These are phyloP conservation scores for Masnerella sp. DNA, from an alignment of 2,888 invertebrate genomes.

Conservation along the genomic window DNA sequence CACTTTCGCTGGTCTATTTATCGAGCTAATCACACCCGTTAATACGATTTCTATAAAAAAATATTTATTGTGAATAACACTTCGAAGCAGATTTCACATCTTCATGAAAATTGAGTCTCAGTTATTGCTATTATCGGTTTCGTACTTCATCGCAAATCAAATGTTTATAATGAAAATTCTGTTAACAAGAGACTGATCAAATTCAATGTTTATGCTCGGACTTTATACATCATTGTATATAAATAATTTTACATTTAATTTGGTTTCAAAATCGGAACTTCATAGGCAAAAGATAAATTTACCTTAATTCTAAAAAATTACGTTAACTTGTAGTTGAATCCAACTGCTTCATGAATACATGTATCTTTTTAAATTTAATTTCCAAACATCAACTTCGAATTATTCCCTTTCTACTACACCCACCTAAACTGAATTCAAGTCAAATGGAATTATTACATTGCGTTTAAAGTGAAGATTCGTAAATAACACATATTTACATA, in stretches of 20 bases:
- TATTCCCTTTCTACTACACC: conserved; percentile 28
- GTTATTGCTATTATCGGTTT: neutral
- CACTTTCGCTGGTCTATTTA: conserved; percentile 3
- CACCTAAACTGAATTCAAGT: conserved; percentile 23
- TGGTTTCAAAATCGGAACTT: conserved; percentile 6
- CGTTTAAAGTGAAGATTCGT: conserved; percentile 36
- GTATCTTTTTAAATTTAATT: conserved; percentile 48
- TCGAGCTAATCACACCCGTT: conserved; percentile 7
- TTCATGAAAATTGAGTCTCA: conserved; percentile 7
- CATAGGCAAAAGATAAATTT: neutral
- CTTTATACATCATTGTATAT: too few species aligned
- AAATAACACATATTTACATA: conserved; percentile 45
- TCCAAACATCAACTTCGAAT: conserved; percentile 47
- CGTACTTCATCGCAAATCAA: neutral
- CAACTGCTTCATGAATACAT: conserved; percentile 50
- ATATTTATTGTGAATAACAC: conserved; percentile 6
- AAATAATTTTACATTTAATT: too few species aligned
- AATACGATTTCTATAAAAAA: conserved; percentile 14
- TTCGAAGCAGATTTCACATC: neutral
- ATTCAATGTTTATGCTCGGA: too few species aligned
- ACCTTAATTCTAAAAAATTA: conserved; percentile 24
- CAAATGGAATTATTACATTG: conserved; percentile 35
- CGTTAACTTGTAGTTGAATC: conserved; percentile 31
- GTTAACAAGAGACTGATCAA: too few species aligned
- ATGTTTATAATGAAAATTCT: conserved; percentile 9